Evolutionary conservation across 2,797 vertebrate genomes (phyloP).

Genomic region (Sitta carolinensis): DNA sequence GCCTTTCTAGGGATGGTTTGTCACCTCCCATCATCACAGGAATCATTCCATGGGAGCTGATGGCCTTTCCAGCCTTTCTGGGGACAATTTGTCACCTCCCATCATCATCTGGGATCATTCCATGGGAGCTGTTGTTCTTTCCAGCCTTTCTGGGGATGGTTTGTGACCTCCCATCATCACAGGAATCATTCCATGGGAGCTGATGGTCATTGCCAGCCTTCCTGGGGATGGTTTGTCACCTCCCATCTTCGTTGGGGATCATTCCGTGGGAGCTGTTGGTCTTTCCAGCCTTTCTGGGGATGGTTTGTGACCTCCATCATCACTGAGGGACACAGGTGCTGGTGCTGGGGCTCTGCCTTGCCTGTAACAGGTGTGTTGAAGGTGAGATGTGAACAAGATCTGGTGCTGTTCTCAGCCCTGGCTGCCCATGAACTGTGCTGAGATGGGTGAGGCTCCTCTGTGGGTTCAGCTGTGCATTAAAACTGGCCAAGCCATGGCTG

Average conservation of each 20-base stretch:
- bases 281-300: background rate
- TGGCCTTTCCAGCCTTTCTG: background rate
- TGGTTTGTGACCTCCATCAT: rapidly evolving
- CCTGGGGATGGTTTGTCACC: too few relatives aligned
- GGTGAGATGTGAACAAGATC: background rate
- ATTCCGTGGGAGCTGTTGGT: background rate
- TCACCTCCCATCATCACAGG: background rate
- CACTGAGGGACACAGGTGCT: rapidly evolving
- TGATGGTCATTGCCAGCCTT: too few relatives aligned
- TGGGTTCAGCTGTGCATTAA: background rate
- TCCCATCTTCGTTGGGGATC: rapidly evolving
- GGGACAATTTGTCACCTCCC: background rate
- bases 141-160: too few relatives aligned
- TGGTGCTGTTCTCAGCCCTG: background rate
- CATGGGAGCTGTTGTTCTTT: rapidly evolving
- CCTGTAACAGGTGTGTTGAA: background rate
- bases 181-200: too few relatives aligned
- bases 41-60: rapidly evolving
- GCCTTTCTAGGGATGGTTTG: too few relatives aligned
- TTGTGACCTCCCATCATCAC: too few relatives aligned
- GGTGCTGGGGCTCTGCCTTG: background rate
- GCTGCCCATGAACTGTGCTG: rapidly evolving
- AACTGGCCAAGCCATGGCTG: rapidly evolving
- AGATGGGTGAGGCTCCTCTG: background rate
- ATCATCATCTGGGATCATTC: rapidly evolving